These are phyloP conservation scores for Microdon myrmicae DNA, from an alignment of 2,888 invertebrate genomes.

Conservation along the genomic window DNA sequence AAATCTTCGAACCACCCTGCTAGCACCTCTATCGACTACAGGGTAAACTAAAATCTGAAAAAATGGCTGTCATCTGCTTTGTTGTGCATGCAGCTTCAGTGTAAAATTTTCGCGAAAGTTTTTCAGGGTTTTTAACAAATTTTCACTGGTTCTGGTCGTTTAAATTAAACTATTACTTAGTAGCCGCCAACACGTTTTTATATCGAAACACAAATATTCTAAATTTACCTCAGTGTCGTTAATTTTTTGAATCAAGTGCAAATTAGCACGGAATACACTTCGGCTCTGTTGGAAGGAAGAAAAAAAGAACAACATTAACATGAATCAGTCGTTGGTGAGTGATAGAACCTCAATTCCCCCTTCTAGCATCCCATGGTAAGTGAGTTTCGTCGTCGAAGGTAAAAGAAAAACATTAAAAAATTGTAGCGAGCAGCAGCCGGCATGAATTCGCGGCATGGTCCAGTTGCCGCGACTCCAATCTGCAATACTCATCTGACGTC, in stretches of 20 bases:
- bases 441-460: too few relatives aligned
- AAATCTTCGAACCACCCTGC: slow-evolving; percentile 4
- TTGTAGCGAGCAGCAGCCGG: too few relatives aligned
- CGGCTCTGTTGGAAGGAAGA: slow-evolving; percentile 4
- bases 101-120: slow-evolving; percentile 46
- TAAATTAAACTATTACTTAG: slow-evolving; percentile 3
- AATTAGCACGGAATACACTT: slow-evolving; percentile 7
- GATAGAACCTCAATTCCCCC: slow-evolving; percentile 20
- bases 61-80: slow-evolving; percentile 51
- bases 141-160: slow-evolving; percentile 24
- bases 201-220: not conserved
- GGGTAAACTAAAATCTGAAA: slow-evolving; percentile 19
- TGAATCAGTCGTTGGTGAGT: slow-evolving; percentile 49
- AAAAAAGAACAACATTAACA: slow-evolving; percentile 45
- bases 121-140: slow-evolving; percentile 33
- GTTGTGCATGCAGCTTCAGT: slow-evolving; percentile 49
- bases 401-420: too few relatives aligned
- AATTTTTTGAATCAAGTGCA: slow-evolving; percentile 12
- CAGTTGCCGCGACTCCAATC: too few relatives aligned
- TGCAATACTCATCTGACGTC: too few relatives aligned
- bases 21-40: slow-evolving; percentile 15
- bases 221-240: slow-evolving; percentile 2
- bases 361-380: too few relatives aligned
- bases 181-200: slow-evolving; percentile 3
- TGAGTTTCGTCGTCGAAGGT: too few relatives aligned